Evolutionary conservation across 2,888 invertebrate species (phyloP), one percentile per base, ranked within the genome.

Genomic region (Cataglyphis albicans): DNA sequence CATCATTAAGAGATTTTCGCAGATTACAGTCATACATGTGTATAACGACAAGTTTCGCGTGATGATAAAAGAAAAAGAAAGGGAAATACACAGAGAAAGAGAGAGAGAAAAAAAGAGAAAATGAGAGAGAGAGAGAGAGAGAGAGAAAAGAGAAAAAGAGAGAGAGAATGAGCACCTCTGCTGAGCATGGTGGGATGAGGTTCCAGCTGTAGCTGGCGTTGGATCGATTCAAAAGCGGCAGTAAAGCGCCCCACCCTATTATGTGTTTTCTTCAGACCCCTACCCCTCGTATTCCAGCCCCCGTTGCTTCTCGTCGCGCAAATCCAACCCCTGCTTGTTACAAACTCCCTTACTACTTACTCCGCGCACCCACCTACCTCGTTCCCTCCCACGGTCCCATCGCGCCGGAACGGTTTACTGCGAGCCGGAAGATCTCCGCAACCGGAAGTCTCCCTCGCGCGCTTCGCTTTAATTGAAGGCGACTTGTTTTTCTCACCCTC

Each of bases 141-240:
- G 6, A 21, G 41, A 25, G 25, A 25, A 12, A 1, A n/a, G 5
- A 38, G 5, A n/a, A 0, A 41, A 1, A 65, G 38, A 25, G 15
- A 25, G 70, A 78, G 74, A 57, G 80, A 87, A 86, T 93, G 93
- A 93, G 93, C 93, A 92, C 92, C 93, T 76, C 93, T 93, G 92
- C 76, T 73, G 82, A 81, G 80, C 81, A 82, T 84, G 84, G 88
- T 89, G 89, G 90, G 89, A 90, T 89, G 92, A 90, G 91, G 84
- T 89, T 90, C 90, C 91, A 92, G 91, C 90, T 92, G 91, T 91
- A 92, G 92, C 86, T 89, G 86, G 89, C 91, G 91, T 91, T 90
- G 93, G 93, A 94, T 94, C 94, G 94, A 94, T 94, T 93, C 93
- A 94, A 93, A 93, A 94, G 93, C 93, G 91, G 92, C 91, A 92